Evolutionary conservation across 2,888 invertebrate genomes (phyloP), one percentile per base, ranked within the genome.

Genomic region (Chesias legatella): DNA sequence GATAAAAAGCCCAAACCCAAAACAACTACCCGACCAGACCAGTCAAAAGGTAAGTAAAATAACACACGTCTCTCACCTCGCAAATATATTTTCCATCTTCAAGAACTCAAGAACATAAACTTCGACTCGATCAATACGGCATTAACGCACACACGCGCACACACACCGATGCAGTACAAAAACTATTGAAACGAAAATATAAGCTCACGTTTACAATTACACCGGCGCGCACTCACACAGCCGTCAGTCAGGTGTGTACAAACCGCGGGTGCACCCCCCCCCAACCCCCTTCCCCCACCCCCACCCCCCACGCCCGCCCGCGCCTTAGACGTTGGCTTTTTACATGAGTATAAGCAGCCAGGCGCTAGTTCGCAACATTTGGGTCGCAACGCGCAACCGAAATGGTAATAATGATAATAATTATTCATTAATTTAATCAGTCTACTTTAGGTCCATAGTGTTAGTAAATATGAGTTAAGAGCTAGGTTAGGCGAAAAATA

Each of bases 281-380:
- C n/a, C n/a, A n/a, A n/a, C n/a, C n/a, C n/a, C n/a, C n/a, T n/a
- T n/a, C n/a, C n/a, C 59, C 50, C 51, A 53, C 59, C 53, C 59
- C 50, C 51, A 53, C 59, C 53, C 53, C 50, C 53, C 51, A 33
- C 55, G 63, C 56, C 56, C 57, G 51, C 58, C 51, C 67, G 59
- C 79, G 83, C 85, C 86, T 86, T 85, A 86, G 86, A 86, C 83
- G 82, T 79, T 84, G 78, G 82, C 82, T 86, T 86, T 85, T 86
- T 86, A 85, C 85, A 82, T 78, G 83, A 74, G 71, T 74, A 73
- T 76, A 80, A 83, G 81, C 79, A 80, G 73, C 66, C 63, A 62
- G 51, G 57, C 70, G 66, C 77, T 57, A 54, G 62, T 56, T 36
- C 40, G 23, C 47, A 79, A 83, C 82, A 64, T 75, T 80, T 61